Conservation (phyloP, 2,113 vertebrate genomes). For the Laterallus jamaicensis region DNA sequence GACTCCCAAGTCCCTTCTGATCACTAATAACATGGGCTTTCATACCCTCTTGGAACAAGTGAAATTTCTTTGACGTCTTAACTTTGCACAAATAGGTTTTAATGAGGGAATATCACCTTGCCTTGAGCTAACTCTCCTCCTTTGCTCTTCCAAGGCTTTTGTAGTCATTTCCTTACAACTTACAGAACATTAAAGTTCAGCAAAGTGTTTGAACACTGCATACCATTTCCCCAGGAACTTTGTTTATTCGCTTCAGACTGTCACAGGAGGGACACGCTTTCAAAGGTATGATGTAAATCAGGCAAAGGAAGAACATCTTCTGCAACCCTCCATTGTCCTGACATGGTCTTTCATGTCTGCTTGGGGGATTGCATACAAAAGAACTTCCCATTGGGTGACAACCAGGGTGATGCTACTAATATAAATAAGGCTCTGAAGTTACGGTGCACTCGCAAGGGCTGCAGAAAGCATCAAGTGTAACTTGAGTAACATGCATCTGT, state of each 20-base stretch:
- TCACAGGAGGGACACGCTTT: neutral
- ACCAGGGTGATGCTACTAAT: neutral
- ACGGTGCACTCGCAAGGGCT: neutral
- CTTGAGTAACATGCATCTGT: neutral
- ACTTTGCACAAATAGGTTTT: constrained; percentile 64
- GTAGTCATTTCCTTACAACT: constrained; percentile 58
- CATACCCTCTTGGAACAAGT: constrained; percentile 43
- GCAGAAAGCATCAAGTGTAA: neutral
- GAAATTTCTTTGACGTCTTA: constrained; percentile 44
- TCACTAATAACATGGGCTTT: constrained; percentile 38
- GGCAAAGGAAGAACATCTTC: constrained; percentile 19
- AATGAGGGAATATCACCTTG: constrained; percentile 70
- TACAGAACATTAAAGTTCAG: constrained; percentile 55
- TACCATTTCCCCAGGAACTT: constrained; percentile 39
- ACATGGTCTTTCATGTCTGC: neutral
- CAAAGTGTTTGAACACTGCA: constrained; percentile 26
- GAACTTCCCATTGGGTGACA: neutral
- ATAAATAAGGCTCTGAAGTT: neutral
- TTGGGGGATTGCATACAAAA: neutral
- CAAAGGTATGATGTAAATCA: neutral
- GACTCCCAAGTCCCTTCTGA: constrained; percentile 48
- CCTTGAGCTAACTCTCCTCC: constrained; percentile 58
- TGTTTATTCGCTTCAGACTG: constrained; percentile 26
- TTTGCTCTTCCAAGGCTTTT: constrained; percentile 60
- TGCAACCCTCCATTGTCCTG: constrained; percentile 10